phyloP scores from a whole-genome alignment of 2,113 vertebrate species.

The Lycocorax pyrrhopterus region DNA sequence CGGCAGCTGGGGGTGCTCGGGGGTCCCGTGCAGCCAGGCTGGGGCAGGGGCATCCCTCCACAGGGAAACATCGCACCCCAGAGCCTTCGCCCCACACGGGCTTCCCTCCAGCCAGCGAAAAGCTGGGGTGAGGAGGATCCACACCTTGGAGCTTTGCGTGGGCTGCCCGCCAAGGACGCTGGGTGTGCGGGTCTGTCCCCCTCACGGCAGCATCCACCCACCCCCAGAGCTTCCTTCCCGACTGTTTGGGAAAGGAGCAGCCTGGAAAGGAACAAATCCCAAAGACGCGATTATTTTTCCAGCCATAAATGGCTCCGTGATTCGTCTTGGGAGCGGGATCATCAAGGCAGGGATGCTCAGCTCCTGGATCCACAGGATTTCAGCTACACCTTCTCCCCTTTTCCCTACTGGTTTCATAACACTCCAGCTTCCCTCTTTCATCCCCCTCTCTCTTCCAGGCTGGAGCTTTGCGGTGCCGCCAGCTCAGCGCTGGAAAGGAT shows the following conservation, averaged over 20 bases:
- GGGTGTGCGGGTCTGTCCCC: neutral
- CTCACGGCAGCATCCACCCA: neutral
- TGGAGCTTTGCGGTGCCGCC: neutral
- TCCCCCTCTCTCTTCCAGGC: neutral
- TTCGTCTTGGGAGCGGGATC: neutral
- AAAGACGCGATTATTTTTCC: neutral
- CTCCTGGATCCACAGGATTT: neutral
- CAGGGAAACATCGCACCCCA: fast-evolving
- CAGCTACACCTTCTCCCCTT: neutral
- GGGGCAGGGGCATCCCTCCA: neutral
- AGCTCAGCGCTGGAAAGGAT: neutral
- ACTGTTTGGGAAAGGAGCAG: neutral
- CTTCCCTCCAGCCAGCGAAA: neutral
- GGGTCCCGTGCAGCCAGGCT: neutral
- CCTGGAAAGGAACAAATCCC: neutral
- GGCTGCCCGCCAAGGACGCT: neutral
- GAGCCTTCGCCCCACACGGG: neutral
- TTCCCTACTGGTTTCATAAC: neutral
- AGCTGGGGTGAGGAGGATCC: neutral
- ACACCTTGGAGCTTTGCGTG: neutral
- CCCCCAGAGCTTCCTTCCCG: neutral
- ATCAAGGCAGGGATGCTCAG: neutral
- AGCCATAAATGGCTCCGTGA: neutral
- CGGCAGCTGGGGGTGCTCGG: neutral
- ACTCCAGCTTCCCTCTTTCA: neutral